Evolutionary conservation across 2,113 vertebrate genomes (phyloP).

Genomic region (Crotalus helleri): DNA sequence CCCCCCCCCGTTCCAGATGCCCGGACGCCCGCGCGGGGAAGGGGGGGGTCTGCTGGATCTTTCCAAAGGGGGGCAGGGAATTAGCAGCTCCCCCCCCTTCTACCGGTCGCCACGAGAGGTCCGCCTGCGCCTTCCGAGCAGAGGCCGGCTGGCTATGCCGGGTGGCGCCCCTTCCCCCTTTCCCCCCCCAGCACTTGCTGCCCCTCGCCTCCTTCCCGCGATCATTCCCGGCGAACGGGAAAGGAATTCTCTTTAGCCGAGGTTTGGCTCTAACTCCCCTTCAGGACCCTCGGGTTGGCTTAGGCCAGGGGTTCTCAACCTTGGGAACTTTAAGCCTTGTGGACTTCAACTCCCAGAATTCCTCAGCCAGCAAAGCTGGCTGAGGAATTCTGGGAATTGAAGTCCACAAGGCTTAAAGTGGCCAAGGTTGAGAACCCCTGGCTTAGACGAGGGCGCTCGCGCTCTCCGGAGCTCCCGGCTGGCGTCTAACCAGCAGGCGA

Average conservation of each 20-base stretch:
- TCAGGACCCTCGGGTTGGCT: conserved; percentile 56
- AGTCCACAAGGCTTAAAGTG: too few species aligned
- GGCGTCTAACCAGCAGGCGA: conserved; percentile 1
- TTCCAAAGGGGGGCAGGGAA: neutral
- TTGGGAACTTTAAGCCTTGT: too few species aligned
- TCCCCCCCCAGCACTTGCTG: conserved; percentile 59
- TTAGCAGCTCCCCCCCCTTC: fast-evolving
- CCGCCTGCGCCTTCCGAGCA: conserved; percentile 3
- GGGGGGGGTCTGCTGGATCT: neutral
- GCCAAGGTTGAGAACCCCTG: too few species aligned
- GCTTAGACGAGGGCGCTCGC: conserved; percentile 31
- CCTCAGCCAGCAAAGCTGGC: too few species aligned
- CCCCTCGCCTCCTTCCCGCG: conserved; percentile 62
- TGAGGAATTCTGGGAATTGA: too few species aligned
- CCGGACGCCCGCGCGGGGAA: too few species aligned
- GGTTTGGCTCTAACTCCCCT: conserved; percentile 59
- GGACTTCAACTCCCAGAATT: too few species aligned
- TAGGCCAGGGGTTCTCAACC: neutral
- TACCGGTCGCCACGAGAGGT: conserved; percentile 32
- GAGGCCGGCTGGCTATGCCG: neutral
- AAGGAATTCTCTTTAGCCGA: conserved; percentile 58
- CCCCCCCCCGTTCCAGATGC: neutral
- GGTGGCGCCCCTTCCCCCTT: conserved; percentile 37
- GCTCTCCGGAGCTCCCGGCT: neutral
- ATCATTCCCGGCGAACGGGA: conserved; percentile 60